These are phyloP conservation scores for Spinus pinus DNA, from an alignment of 2,797 vertebrate species.

Conservation along the genomic window DNA sequence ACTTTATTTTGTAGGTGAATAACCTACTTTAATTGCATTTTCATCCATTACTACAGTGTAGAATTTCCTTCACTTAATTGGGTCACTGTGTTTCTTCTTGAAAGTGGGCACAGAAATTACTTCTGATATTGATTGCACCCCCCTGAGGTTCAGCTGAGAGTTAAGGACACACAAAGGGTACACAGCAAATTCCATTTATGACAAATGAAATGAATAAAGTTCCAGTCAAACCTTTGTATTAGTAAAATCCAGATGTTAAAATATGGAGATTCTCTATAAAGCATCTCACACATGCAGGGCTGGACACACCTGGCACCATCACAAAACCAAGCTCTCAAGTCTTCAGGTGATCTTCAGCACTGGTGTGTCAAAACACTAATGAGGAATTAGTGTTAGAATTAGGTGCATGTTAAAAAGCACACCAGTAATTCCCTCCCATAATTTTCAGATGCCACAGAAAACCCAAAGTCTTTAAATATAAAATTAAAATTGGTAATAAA, in stretches of 20 bases:
- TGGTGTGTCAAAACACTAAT: not conserved
- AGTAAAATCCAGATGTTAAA: not conserved
- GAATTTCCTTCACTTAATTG: conserved; percentile 52
- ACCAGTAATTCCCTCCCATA: not conserved
- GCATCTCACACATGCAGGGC: not conserved
- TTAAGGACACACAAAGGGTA: conserved; percentile 7
- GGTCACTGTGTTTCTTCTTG: conserved; percentile 44
- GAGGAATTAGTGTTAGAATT: not conserved
- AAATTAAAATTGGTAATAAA: not conserved
- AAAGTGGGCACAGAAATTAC: conserved; percentile 42
- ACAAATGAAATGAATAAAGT: not conserved
- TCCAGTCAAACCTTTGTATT: not conserved
- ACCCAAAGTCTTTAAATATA: not conserved
- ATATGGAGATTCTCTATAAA: not conserved
- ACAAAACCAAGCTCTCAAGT: not conserved
- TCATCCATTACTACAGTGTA: not conserved
- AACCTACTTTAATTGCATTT: conserved; percentile 57
- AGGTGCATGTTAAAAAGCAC: not conserved
- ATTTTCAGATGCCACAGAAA: not conserved
- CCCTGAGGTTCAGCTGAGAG: conserved; percentile 4
- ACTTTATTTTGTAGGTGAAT: conserved; percentile 49
- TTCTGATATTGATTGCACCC: conserved; percentile 37
- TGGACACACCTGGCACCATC: not conserved
- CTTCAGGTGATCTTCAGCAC: not conserved
- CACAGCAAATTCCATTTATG: not conserved